These are phyloP conservation scores for Trissolcus japonicus DNA, from an alignment of 2,888 invertebrate species.

Conservation along the genomic window DNA sequence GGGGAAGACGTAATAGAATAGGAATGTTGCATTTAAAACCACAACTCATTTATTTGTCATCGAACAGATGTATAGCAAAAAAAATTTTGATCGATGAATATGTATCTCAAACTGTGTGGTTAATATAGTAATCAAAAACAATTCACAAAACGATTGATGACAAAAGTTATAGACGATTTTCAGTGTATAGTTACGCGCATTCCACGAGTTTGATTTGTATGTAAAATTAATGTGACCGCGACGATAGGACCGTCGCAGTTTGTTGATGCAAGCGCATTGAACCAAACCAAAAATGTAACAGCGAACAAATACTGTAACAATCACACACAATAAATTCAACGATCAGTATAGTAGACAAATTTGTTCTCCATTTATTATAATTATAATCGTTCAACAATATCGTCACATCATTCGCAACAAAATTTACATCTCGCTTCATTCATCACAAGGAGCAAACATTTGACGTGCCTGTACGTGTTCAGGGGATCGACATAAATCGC, in stretches of 20 bases:
- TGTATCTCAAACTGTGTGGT: slow-evolving; percentile 42
- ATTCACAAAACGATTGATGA: slow-evolving; percentile 12
- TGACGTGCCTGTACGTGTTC: slow-evolving; percentile 35
- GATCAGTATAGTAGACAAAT: slow-evolving; percentile 48
- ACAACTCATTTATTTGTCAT: slow-evolving; percentile 13
- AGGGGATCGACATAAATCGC: slow-evolving; percentile 37
- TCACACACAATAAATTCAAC: slow-evolving; percentile 71
- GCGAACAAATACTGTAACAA: slow-evolving; percentile 66
- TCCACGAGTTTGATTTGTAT: slow-evolving; percentile 62
- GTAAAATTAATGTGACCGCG: slow-evolving; percentile 61
- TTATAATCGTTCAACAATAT: background rate
- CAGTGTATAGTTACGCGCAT: slow-evolving; percentile 44
- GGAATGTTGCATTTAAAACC: background rate
- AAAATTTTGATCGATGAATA: slow-evolving; percentile 36
- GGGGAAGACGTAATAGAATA: background rate
- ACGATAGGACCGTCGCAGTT: slow-evolving; percentile 63
- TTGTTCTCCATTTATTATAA: slow-evolving; percentile 1
- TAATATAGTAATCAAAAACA: slow-evolving; percentile 39
- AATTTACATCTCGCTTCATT: slow-evolving; percentile 35
- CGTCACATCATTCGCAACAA: slow-evolving; percentile 36
- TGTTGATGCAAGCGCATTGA: slow-evolving; percentile 59
- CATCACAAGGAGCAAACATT: slow-evolving; percentile 28
- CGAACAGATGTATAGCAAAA: slow-evolving; percentile 13
- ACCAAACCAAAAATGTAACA: slow-evolving; percentile 51
- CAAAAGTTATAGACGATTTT: slow-evolving; percentile 28